These are phyloP conservation scores for Ctena decussata DNA, from an alignment of 2,888 invertebrate genomes.

Conservation along the genomic window DNA sequence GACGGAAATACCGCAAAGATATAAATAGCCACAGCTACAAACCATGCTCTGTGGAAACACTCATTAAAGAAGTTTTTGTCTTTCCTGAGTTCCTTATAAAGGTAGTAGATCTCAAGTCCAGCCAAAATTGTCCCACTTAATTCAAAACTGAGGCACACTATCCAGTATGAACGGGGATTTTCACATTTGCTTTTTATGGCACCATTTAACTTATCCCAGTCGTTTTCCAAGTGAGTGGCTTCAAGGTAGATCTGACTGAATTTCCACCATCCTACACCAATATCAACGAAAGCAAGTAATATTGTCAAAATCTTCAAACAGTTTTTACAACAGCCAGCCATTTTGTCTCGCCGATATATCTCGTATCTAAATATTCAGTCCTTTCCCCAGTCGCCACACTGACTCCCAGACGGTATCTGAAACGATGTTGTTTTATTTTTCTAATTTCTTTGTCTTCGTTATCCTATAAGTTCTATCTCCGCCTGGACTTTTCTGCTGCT, in stretches of 20 bases:
- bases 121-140: conserved; percentile 19
- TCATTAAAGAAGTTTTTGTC: conserved; percentile 22
- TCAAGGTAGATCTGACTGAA: conserved; percentile 19
- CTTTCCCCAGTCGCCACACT: too few relatives aligned
- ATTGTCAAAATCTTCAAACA: conserved; percentile 20
- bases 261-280: conserved; percentile 33
- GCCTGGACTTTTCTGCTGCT: too few relatives aligned
- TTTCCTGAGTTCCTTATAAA: conserved; percentile 3
- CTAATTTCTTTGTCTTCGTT: too few relatives aligned
- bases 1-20: conserved; percentile 24
- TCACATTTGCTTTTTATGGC: not conserved
- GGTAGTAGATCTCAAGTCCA: conserved; percentile 15
- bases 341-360: too few relatives aligned
- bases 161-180: conserved; percentile 24
- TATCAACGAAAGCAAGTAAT: conserved; percentile 18
- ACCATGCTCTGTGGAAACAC: conserved; percentile 19
- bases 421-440: too few relatives aligned
- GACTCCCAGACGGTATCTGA: too few relatives aligned
- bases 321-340: conserved; percentile 9
- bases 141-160: conserved; percentile 22
- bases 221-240: not conserved
- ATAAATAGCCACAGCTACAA: conserved; percentile 25
- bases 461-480: too few relatives aligned
- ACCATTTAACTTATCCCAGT: not conserved
- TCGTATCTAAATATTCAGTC: too few relatives aligned